Base-by-base conservation (phyloP, 2,888 invertebrate species). In the Rhamphomyia laevipes region DNA sequence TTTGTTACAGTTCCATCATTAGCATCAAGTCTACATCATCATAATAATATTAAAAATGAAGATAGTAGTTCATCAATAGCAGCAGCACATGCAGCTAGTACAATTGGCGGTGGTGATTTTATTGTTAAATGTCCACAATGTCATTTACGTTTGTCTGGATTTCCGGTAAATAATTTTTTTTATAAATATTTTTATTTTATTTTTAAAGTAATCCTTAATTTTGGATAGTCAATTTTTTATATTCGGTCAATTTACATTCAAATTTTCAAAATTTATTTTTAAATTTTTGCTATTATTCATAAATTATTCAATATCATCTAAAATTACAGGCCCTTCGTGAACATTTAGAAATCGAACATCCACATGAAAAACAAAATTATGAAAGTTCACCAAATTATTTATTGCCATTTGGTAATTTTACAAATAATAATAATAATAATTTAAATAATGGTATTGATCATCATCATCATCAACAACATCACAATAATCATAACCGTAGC, bases 41-140 rank as follows among this genome's bases (percentile, higher is more conserved):
- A 66, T 53, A 60, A 59, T 58, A 61, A 60, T 59, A 62, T 56
- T 55, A 66, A 59, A 55, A 56, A 55, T 35, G 64, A 62, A 56
- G 61, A 60, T 52, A 64, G 67, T 53, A 63, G 60, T 52, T 62
- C 65, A 40, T 55, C 59, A 46, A 57, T 59, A 6, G 53, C 56
- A 30, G 58, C 59, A 4, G 58, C 58, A 27, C 49, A 59, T 46
- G 58, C 57, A 37, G 56, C 57, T 23, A 53, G 55, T 16, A 59
- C 57, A 41, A 57, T 58, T n/a, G 47, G 47, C 40, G 30, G 50
- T 46, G 59, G 65, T 43, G 68, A 70, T 50, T 71, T 67, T 55
- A 61, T 66, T 59, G 65, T 72, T 55, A 71, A 72, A 55, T 74
- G 74, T 58, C 68, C 70, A 41, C 70, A 71, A 52, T 74, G 74